Base-by-base conservation (phyloP, 2,797 vertebrate genomes). In the Platalea minor region DNA sequence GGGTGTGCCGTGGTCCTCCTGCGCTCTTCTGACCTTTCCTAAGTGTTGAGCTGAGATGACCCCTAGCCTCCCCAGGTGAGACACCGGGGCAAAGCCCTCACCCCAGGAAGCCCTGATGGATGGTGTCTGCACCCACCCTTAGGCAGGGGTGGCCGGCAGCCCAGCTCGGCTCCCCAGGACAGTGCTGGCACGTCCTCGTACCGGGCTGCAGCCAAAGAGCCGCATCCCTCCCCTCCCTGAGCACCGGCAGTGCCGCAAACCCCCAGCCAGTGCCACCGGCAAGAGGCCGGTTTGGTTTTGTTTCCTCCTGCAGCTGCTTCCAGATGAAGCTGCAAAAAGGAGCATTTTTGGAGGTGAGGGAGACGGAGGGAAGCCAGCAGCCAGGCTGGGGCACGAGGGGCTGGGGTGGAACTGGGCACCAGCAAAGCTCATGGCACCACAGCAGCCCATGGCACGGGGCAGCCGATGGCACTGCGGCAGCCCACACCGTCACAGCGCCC, bases 1-100 rank as follows among this genome's bases (percentile, higher is more conserved):
- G 0, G 2, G 25, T 5, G 78, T 19, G 75, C 33, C 0, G 0
- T 2, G 3, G 3, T 11, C n/a, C 59, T 65, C 24, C 78, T 3
- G 37, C 3, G 2, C 26, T 9, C 17, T 25, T 15, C 61, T 8
- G 19, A 10, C 12, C 41, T 18, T 2, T 6, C 31, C 5, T 1
- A 8, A 10, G 17, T 10, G 56, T 5, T 35, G 74, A n/a, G 56
- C 56, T 10, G 48, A 29, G 73, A 21, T n/a, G 1, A 4, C 2
- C 18, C 41, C 37, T 3, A 51, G 9, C 3, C 5, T 35, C 14
- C 48, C n/a, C 60, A 2, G 21, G 24, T 6, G 37, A 43, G 24
- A 14, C 18, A 2, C 11, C 3, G 3, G n/a, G 35, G 57, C 50
- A 41, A 29, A 63, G 57, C 37, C 72, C 53, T 59, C 25, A 5